phyloP scores from a whole-genome alignment of 2,888 invertebrate genomes.

The Cetonia aurata region DNA sequence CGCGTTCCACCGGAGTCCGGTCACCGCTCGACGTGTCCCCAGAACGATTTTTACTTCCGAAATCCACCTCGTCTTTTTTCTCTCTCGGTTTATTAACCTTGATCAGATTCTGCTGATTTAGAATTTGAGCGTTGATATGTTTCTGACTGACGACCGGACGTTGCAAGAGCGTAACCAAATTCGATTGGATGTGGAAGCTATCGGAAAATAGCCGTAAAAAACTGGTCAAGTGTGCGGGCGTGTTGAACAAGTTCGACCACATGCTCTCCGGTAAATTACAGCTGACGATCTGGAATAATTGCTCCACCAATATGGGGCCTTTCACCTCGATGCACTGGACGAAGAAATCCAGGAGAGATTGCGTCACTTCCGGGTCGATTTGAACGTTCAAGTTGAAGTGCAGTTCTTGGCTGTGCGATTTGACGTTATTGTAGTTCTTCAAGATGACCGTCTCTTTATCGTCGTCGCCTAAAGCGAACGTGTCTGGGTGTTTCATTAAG shows the following conservation, averaged over 20 bases:
- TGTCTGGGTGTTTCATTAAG: conserved; percentile 84
- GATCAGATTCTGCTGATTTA: conserved; percentile 46
- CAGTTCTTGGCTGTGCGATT: conserved; percentile 73
- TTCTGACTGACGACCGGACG: conserved; percentile 77
- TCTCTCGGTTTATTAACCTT: conserved; percentile 12
- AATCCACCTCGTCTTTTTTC: conserved; percentile 45
- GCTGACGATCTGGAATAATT: conserved; percentile 85
- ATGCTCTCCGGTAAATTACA: conserved; percentile 67
- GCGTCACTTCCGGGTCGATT: conserved; percentile 87
- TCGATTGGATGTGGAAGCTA: conserved; percentile 93
- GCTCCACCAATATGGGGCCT: conserved; percentile 86
- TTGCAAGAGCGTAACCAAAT: conserved; percentile 87
- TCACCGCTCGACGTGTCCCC: conserved; percentile 28
- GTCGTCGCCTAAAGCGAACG: conserved; percentile 84
- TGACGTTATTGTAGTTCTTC: conserved; percentile 67
- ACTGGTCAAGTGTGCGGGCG: conserved; percentile 88
- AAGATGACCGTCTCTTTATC: conserved; percentile 84
- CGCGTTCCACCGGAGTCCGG: conserved; percentile 32
- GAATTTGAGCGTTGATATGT: conserved; percentile 58
- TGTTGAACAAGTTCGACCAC: conserved; percentile 91
- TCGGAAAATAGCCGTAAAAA: conserved; percentile 95
- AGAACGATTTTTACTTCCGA: neutral
- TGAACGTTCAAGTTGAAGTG: conserved; percentile 81
- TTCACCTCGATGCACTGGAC: conserved; percentile 82
- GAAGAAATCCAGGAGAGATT: conserved; percentile 84